Base-by-base conservation (phyloP, 2,113 vertebrate species). In the Macroglossus sobrinus region DNA sequence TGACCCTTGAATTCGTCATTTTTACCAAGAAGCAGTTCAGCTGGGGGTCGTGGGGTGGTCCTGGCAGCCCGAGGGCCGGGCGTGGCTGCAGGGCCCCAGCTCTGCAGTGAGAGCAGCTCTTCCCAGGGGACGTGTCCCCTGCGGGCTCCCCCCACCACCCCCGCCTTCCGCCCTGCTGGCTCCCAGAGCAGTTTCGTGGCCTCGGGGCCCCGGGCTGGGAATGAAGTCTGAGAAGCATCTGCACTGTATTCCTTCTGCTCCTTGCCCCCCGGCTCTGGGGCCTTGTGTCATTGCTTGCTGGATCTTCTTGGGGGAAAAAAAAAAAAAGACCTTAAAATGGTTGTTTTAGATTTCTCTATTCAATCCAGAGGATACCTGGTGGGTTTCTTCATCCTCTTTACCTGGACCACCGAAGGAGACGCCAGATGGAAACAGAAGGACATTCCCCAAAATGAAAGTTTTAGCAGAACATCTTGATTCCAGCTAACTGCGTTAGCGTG, bases 61-160 rank as follows among this genome's bases (percentile, higher is more conserved):
- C 0, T 81, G 84, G 66, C 15, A 4, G 8, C 64, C 14, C 45
- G 40, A 28, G 33, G 81, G 2, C 22, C 59, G 7, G 15, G 33
- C 61, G 38, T 7, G 2, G 64, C 40, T 3, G 19, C 66, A 14
- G 24, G 7, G 7, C 86, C 10, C 10, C 33, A 64, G 87, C 15
- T 0, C 74, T 57, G 11, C 38, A n/a, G 59, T 8, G n/a, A 4
- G 82, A 57, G 53, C 13, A 45, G 68, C 7, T 15, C 40, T 35
- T 7, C 47, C 38, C 45, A 19, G 57, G 22, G 40, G n/a, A 2
- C 4, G 0, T 0, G 5, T 9, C 35, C 13, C n/a, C 0, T 1
- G 5, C 43, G 18, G 30, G 24, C 71, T 16, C 47, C 18, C 55
- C 2, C 0, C n/a, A n/a, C n/a, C n/a, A n/a, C n/a, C n/a, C n/a